Evolutionary conservation across 2,113 vertebrate genomes (phyloP), one percentile per base, ranked within the genome.

Genomic region (Agelaius phoeniceus): DNA sequence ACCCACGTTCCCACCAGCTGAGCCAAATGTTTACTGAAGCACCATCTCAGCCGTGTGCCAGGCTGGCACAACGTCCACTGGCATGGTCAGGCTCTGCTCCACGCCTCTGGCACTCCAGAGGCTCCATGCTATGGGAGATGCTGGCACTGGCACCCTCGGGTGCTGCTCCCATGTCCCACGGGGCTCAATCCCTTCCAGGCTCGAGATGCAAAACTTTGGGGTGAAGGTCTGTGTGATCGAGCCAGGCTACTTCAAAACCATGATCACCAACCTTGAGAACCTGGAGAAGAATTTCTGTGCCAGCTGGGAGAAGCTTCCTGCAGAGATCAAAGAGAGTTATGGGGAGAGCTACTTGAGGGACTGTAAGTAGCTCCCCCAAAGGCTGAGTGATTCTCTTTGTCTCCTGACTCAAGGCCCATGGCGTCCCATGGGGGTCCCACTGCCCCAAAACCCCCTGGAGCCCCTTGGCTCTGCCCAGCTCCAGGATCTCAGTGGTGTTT

Each of bases 201-300:
- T 97, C 6, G 98, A 98, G 89, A 97, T 98, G 94, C 65, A 17
- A 26, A 43, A 2, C 43, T 98, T 98, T 0, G 98, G 98, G 22
- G 98, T 98, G 74, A 98, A 97, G 71, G 97, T 98, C 62, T 90
- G 84, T 15, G 7, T 97, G 41, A 97, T 98, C 2, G 98, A 98
- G 74, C 98, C 98, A 0, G 97, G 98, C 28, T 97, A 87, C 96
- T 98, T 98, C 80, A 90, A 83, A 31, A 98, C 98, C 0, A 30
- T 20, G 31, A 96, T 98, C 76, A 86, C 89, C 75, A 85, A 28
- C 4, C 0, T 1, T 0, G n/a, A 59, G 13, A 54, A 0, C 15
- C 0, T 87, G 33, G 43, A 59, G 84, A 54, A 51, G 0, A n/a
- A 10, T 10, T 35, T 89, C 3, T 0, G 15, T 16, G 80, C 68